Percentiles rank a stretch among this genome's conserved stretches.
Evolutionary conservation across 2,888 invertebrate genomes (phyloP).

Genomic region (Lycocerus yunnanus): DNA sequence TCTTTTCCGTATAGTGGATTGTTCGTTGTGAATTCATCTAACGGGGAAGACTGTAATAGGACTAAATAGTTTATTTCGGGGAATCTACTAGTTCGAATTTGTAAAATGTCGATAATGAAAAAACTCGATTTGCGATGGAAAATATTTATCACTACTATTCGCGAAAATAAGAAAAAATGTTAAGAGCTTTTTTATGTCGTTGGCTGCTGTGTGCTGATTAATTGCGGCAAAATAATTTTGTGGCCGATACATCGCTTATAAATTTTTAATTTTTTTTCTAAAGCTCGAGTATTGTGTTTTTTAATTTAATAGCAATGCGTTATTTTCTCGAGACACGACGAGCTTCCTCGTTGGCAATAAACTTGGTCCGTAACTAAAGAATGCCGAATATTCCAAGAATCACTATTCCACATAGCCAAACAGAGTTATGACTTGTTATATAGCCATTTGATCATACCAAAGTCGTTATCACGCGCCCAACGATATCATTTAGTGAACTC

Average conservation of each 20-base stretch:
- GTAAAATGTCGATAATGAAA: neutral
- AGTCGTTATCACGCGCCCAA: conserved; percentile 48
- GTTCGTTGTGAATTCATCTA: conserved; percentile 25
- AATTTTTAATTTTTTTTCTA: neutral
- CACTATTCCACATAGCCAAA: conserved; percentile 52
- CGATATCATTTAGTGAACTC: conserved; percentile 50
- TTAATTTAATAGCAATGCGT: neutral
- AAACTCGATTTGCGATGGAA: neutral
- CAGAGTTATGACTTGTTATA: conserved; percentile 55
- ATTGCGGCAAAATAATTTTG: neutral
- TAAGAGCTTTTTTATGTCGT: neutral
- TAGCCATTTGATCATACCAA: conserved; percentile 49
- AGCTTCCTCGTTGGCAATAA: conserved; percentile 44
- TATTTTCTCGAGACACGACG: conserved; percentile 35
- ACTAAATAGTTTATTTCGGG: conserved; percentile 16
- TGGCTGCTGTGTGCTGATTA: neutral
- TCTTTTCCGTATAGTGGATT: conserved; percentile 34
- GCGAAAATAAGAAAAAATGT: neutral
- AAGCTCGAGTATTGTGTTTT: neutral
- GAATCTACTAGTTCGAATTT: neutral
- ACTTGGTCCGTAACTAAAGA: conserved; percentile 43
- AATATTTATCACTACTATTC: neutral
- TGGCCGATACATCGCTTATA: neutral
- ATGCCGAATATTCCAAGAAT: conserved; percentile 50
- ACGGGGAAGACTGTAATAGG: conserved; percentile 11